Conservation (phyloP, 2,888 invertebrate species). For the Lypha dubia region DNA sequence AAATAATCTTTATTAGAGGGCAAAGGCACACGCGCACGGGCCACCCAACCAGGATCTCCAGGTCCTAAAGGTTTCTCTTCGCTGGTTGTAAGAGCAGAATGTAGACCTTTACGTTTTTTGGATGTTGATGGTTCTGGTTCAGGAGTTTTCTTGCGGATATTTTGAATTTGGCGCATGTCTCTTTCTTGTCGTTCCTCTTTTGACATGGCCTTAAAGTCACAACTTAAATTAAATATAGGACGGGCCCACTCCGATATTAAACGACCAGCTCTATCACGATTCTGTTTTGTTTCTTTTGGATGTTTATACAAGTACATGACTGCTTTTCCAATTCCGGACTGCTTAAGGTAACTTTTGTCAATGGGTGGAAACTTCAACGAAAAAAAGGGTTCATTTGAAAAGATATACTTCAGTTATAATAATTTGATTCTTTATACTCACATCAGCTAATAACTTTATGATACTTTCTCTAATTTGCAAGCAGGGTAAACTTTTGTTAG, state of each 20-base stretch:
- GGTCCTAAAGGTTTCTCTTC: constrained; percentile 91
- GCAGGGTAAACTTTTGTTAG: constrained; percentile 97
- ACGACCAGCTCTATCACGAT: constrained; percentile 94
- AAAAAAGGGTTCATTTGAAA: constrained; percentile 18
- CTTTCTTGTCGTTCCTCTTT: constrained; percentile 97
- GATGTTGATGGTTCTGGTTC: constrained; percentile 83
- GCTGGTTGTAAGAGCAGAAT: constrained; percentile 85
- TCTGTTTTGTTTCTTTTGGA: constrained; percentile 97
- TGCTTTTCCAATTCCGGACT: constrained; percentile 98
- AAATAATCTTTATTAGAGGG: constrained; percentile 99
- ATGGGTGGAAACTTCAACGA: constrained; percentile 89
- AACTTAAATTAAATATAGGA: constrained; percentile 97
- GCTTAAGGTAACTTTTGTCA: constrained; percentile 94
- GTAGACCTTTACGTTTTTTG: constrained; percentile 85
- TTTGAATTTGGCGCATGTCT: constrained; percentile 93
- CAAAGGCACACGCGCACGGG: constrained; percentile 95
- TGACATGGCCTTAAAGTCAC: constrained; percentile 95
- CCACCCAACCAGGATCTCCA: constrained; percentile 97
- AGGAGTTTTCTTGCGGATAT: constrained; percentile 80
- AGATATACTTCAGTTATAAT: not conserved
- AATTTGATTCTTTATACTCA: constrained; percentile 82
- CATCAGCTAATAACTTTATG: constrained; percentile 90
- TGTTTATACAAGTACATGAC: constrained; percentile 99
- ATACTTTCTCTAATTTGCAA: constrained; percentile 95
- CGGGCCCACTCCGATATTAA: constrained; percentile 99